Base-by-base conservation (phyloP, 2,113 vertebrate species). In the Silurus asotus region DNA sequence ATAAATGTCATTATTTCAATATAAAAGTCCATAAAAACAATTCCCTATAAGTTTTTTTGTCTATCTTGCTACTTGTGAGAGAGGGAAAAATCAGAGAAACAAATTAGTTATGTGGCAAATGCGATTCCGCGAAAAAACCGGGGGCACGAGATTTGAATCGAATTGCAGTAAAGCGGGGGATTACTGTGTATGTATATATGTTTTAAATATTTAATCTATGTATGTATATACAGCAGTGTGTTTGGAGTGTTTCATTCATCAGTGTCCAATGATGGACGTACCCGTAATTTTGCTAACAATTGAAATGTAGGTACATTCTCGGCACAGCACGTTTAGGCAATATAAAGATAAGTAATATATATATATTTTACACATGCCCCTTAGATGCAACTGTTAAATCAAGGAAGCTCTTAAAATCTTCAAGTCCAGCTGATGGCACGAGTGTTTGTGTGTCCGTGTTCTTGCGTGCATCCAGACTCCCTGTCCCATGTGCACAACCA, bases 401-500 rank as follows among this genome's bases (percentile, higher is more conserved):
- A 64, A 11, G 49, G 55, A 72, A 64, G 8, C 55, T 83, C 25
- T 56, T 82, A 25, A 48, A 83, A 64, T 77, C 49, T 86, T 80
- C 72, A 19, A 45, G 64, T 88, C 51, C 65, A 75, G 72, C 78
- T 81, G 69, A 82, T 84, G 56, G 56, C 70, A 55, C 5, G 64
- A 59, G 23, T 69, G 69, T 77, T 72, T 67, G 45, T 58, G 81
- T 84, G 61, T n/a, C 15, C 76, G 83, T 82, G 56, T 86, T 58
- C 53, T 53, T 89, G 62, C 64, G 19, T 49, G 70, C 62, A 55
- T 85, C 61, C 81, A 83, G 14, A 74, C 81, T 84, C 77, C 64
- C 74, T 48, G 82, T 84, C 81, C 95, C 94, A 92, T 93, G 95
- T 93, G 94, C 94, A 93, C 92, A 93, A 92, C 76, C 65, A 70